Percentiles rank a stretch among this genome's conserved stretches.
These are phyloP conservation scores for Dryocosmus kuriphilus DNA, from an alignment of 2,888 invertebrate genomes.

Conservation along the genomic window DNA sequence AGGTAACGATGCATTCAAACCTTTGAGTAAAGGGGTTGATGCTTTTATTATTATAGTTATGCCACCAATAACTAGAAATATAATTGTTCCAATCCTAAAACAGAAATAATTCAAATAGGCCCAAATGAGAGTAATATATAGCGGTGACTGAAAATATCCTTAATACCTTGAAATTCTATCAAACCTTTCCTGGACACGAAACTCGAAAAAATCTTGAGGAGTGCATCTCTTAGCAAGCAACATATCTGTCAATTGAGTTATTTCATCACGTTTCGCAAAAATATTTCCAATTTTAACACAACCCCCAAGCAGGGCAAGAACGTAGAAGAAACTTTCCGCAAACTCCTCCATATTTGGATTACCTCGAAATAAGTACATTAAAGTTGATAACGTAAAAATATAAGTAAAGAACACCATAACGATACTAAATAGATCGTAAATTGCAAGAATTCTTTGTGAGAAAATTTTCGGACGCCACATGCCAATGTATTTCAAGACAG, in stretches of 20 bases:
- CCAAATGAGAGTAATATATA: too few species aligned
- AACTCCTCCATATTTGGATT: constrained; percentile 6
- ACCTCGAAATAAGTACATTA: constrained; percentile 12
- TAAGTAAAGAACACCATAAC: neutral
- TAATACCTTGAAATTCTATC: neutral
- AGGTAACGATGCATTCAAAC: constrained; percentile 44
- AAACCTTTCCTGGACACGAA: neutral
- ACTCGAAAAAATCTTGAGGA: constrained; percentile 11
- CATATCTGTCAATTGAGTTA: constrained; percentile 10
- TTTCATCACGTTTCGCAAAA: constrained; percentile 7
- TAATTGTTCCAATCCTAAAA: neutral
- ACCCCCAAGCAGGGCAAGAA: neutral
- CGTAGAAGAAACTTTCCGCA: constrained; percentile 1
- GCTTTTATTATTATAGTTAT: constrained; percentile 3
- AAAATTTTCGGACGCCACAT: constrained; percentile 6
- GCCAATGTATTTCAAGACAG: constrained; percentile 2
- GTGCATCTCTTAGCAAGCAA: neutral
- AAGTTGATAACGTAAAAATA: constrained; percentile 3
- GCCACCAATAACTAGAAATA: neutral
- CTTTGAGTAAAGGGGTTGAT: neutral
- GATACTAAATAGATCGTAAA: neutral
- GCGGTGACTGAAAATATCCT: neutral
- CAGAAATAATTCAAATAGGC: neutral
- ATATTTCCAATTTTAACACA: constrained; percentile 13
- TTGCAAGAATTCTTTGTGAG: neutral